Base-by-base conservation (phyloP, 2,113 vertebrate species). In the Phalacrocorax aristotelis region DNA sequence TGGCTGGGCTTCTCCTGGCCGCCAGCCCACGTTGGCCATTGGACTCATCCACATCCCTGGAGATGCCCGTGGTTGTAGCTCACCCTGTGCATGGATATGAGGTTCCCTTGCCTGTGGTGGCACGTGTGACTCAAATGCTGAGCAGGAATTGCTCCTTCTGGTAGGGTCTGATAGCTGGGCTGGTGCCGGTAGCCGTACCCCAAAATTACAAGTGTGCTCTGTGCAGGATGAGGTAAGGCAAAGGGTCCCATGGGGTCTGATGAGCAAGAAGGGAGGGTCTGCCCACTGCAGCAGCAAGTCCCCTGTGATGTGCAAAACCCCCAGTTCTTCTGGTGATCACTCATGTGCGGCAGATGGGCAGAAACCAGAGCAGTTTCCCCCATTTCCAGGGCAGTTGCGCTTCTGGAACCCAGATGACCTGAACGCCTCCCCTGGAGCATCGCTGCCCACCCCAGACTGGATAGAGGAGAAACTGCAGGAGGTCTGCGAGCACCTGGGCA, bases 361-460 rank as follows among this genome's bases (percentile, higher is more conserved):
- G 34, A 83, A 77, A 40, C 44, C 1, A 0, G 21, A 34, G n/a
- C 9, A 2, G 5, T 51, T 46, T 42, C 42, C 7, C 42, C 86
- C 26, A 0, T 21, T 96, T 97, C 51, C 78, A 99, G 99, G 99
- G 38, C 99, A 99, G 97, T 97, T 99, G 93, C 98, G 99, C 44
- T 98, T 99, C 94, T 99, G 99, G 99, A 99, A 99, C 97, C 99
- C 99, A 0, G 99, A 99, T 2, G 99, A 99, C 79, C 97, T 99
- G 32, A 98, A 97, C 6, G 98, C 99, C 0, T 98, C 99, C 3
- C 98, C 98, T 2, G 95, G 97, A 2, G 90, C 97, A 15, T 75
- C 93, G 3, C 52, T 68, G 3, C 96, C 98, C 12, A 97, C 97
- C 51, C 98, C 98, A 4, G 95, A 97, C 57, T 98, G 97, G 96